Evolutionary conservation across 1,140 invertebrate genomes (phyloP), one percentile per base, ranked within the genome.

Genomic region (Aculops lycopersici): DNA sequence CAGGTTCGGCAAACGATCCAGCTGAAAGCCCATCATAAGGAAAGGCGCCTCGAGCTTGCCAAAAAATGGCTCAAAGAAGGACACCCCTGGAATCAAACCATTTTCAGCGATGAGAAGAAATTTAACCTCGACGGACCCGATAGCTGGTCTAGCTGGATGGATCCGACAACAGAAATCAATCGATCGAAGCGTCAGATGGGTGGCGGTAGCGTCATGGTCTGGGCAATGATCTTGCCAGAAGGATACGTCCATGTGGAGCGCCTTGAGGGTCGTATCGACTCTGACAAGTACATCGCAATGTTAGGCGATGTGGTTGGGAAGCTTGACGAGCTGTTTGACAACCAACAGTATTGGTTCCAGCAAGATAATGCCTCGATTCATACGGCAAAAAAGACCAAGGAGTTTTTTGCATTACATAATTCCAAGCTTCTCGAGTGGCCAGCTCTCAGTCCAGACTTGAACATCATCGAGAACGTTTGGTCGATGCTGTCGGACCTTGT

Each of bases 101-200:
- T 45, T 5, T 45, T 45, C 31, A 24, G 36, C 17, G 44, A 46
- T 39, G 45, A 46, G 35, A 46, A 46, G 17, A 46, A 45, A 21
- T 46, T 42, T 16, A 48, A 48, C 36, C 37, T 48, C 5, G 47
- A 48, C 41, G 47, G 43, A 8, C 47, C 46, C 17, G 46, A 48
- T 37, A 39, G 43, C 3, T 35, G 16, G 5, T 17, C 17, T 3
- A 21, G 35, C 24, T 45, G 42, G 8, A 8, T n/a, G n/a, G 24
- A 31, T 31, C 8, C 8, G n/a, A 31, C 24, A 31, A 8, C 8
- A 31, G 24, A 31, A 31, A 31, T 31, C 24, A 31, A 31, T 31
- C 24, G 24, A 20, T 37, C 35, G 16, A 46, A 20, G 4, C 17
- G 45, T 3, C 18, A 40, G 12, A 38, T 21, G 31, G 45, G 45